Percentiles rank a stretch among this genome's conserved stretches.
Conservation (phyloP, 2,113 vertebrate genomes). For the cat (Felis catus) region F.catus_Fca126_mat1.0 CM031416.1:149704501-149705000, state of each 20-base stretch:
- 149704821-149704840: background rate
- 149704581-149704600: background rate
- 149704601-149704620: background rate
- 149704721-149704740: background rate
- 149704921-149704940: no score
- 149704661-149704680: rapidly evolving
- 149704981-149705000: no score
- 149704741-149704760: rapidly evolving
- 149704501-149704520: background rate
- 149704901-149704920: background rate
- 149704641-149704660: rapidly evolving
- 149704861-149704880: rapidly evolving
- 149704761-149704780: no score
- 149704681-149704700: background rate
- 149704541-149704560: background rate
- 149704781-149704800: background rate
- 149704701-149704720: background rate
- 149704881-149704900: background rate
- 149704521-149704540: background rate
- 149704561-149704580: background rate
- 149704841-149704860: no score
- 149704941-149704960: no score
- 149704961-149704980: background rate
- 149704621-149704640: rapidly evolving
- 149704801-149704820: no score